phyloP scores from a whole-genome alignment of 2,797 vertebrate species.

The Iguana delicatissima region DNA sequence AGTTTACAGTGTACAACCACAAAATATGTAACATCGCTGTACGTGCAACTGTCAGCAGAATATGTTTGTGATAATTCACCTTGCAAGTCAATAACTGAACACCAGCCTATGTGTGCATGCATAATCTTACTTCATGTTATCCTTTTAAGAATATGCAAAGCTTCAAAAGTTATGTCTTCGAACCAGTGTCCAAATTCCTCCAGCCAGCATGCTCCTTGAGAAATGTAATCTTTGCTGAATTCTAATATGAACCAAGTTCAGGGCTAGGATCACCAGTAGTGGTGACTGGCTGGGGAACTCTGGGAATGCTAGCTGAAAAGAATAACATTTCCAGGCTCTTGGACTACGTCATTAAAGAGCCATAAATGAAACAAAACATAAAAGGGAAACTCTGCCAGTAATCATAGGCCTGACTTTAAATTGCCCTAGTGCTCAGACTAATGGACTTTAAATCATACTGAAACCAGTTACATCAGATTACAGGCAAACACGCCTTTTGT shows the following conservation, averaged over 20 bases:
- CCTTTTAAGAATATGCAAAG: background rate
- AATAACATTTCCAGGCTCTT: no score
- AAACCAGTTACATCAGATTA: constrained; percentile 27
- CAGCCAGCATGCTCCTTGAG: no score
- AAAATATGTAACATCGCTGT: no score
- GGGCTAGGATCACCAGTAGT: no score
- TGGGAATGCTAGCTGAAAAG: no score
- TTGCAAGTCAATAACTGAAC: background rate
- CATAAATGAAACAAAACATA: background rate
- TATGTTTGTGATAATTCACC: background rate
- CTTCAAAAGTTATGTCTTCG: background rate
- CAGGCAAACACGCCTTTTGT: constrained; percentile 3
- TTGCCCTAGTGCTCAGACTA: background rate
- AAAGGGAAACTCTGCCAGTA: constrained; percentile 4
- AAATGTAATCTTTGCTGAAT: no score
- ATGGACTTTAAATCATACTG: constrained; percentile 26
- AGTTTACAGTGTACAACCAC: no score
- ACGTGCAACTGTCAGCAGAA: no score
- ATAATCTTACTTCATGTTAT: background rate
- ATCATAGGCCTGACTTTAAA: constrained; percentile 13
- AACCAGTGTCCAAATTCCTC: no score
- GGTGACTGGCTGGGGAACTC: no score
- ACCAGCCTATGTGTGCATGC: background rate
- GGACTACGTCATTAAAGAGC: background rate
- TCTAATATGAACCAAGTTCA: no score